Conservation (phyloP, 2,113 vertebrate species). For the Pao palembangensis region DNA sequence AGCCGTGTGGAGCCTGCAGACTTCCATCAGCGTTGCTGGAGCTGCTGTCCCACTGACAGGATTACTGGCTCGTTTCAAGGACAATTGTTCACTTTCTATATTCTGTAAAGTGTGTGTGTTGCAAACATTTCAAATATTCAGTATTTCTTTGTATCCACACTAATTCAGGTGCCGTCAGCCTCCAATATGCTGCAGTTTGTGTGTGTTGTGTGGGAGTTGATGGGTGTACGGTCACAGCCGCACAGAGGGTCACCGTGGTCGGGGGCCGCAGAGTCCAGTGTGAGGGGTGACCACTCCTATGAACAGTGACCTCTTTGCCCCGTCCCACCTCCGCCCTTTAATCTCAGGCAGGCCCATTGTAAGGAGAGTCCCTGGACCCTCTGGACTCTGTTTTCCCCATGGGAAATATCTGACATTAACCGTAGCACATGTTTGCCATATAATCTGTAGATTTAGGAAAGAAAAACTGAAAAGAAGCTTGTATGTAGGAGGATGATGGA, state of each 20-base stretch:
- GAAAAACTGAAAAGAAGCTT: neutral
- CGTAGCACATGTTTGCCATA: constrained; percentile 64
- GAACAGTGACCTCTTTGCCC: constrained; percentile 52
- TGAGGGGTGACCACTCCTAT: constrained; percentile 66
- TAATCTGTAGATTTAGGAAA: constrained; percentile 47
- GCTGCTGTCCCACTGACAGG: too few relatives aligned
- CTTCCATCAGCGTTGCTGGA: too few relatives aligned
- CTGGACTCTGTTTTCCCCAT: constrained; percentile 69
- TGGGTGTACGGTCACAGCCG: constrained; percentile 42
- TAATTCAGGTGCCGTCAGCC: constrained; percentile 21
- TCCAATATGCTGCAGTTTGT: neutral
- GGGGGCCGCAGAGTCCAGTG: constrained; percentile 40
- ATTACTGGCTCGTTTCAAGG: too few relatives aligned
- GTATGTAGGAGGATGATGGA: constrained; percentile 51
- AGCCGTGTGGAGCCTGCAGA: too few relatives aligned
- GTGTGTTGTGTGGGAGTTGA: constrained; percentile 15
- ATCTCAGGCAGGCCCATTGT: constrained; percentile 63
- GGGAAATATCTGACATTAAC: constrained; percentile 70
- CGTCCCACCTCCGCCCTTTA: neutral
- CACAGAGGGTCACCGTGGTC: constrained; percentile 24
- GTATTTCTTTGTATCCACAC: too few relatives aligned
- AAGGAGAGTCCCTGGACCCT: constrained; percentile 59
- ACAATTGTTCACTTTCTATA: too few relatives aligned
- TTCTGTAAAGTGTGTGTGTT: too few relatives aligned
- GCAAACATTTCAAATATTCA: too few relatives aligned